These are phyloP conservation scores for Tachina grossa DNA, from an alignment of 2,888 invertebrate species.

Conservation along the genomic window DNA sequence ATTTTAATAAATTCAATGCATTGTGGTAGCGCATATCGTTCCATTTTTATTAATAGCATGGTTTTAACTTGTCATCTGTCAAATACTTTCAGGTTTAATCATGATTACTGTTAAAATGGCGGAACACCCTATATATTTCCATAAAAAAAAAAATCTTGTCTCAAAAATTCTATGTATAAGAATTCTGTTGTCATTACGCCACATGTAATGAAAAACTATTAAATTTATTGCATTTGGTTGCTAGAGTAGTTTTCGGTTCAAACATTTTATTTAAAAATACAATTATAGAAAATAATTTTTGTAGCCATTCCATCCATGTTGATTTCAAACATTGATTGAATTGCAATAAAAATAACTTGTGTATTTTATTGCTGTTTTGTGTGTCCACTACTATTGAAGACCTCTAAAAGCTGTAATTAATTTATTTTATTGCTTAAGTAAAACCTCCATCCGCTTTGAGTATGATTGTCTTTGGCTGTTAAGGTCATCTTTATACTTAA, in stretches of 20 bases:
- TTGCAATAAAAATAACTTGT: conserved; percentile 51
- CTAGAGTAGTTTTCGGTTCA: not conserved
- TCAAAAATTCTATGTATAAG: too few relatives aligned
- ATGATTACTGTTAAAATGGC: too few relatives aligned
- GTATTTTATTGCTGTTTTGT: not conserved
- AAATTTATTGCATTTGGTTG: too few relatives aligned
- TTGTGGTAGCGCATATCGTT: too few relatives aligned
- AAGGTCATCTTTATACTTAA: conserved; percentile 40
- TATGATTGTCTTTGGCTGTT: conserved; percentile 11
- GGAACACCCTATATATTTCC: too few relatives aligned
- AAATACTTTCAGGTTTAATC: too few relatives aligned
- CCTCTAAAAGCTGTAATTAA: conserved; percentile 47
- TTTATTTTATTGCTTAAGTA: conserved; percentile 44
- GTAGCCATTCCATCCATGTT: conserved; percentile 3
- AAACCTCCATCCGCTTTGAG: conserved; percentile 5
- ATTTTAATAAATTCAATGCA: too few relatives aligned
- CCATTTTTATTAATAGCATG: too few relatives aligned
- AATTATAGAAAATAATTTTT: conserved; percentile 29
- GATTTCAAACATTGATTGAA: conserved; percentile 47
- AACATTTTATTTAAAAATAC: not conserved
- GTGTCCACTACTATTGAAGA: conserved; percentile 13
- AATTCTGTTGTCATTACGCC: too few relatives aligned
- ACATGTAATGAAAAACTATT: too few relatives aligned
- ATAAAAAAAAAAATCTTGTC: too few relatives aligned
- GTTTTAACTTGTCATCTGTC: too few relatives aligned